Conservation (phyloP, 1,140 invertebrate genomes). For the Brevipalpus yothersi region DNA sequence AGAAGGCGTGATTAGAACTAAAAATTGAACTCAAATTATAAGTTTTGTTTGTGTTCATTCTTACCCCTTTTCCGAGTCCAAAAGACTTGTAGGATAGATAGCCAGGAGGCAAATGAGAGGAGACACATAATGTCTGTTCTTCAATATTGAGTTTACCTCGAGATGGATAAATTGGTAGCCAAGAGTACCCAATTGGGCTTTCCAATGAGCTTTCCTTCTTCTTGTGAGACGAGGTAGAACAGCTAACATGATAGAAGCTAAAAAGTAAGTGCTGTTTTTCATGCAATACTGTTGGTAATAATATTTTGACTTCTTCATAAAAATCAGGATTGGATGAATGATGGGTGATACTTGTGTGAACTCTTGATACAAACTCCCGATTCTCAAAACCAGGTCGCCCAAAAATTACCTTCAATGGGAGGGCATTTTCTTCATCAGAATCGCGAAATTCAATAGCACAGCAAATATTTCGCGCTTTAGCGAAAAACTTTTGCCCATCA, state of each 20-base stretch:
- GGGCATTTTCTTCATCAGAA: constrained; percentile 38
- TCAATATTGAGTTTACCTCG: constrained; percentile 45
- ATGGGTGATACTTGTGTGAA: constrained; percentile 28
- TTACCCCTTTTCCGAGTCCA: constrained; percentile 65
- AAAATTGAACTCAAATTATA: background rate
- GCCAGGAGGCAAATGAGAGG: constrained; percentile 51
- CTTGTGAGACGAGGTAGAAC: constrained; percentile 28
- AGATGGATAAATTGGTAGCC: constrained; percentile 60
- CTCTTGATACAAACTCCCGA: constrained; percentile 31
- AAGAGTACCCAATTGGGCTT: constrained; percentile 66
- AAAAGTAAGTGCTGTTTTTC: constrained; percentile 57
- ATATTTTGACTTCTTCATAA: constrained; percentile 37
- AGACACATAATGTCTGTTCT: constrained; percentile 50
- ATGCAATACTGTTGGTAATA: constrained; percentile 42
- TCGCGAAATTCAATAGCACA: constrained; percentile 62
- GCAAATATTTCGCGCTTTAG: constrained; percentile 51
- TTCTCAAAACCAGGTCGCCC: constrained; percentile 29
- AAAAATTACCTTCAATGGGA: constrained; percentile 48
- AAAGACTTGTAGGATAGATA: constrained; percentile 68
- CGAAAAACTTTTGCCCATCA: constrained; percentile 70
- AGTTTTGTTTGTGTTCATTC: constrained; percentile 12
- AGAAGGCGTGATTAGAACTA: background rate
- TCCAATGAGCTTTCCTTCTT: constrained; percentile 59
- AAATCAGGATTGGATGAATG: constrained; percentile 30
- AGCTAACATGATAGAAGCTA: constrained; percentile 66